Evolutionary conservation across 2,888 invertebrate genomes (phyloP).

Genomic region (Lissocephala sabroskyi): DNA sequence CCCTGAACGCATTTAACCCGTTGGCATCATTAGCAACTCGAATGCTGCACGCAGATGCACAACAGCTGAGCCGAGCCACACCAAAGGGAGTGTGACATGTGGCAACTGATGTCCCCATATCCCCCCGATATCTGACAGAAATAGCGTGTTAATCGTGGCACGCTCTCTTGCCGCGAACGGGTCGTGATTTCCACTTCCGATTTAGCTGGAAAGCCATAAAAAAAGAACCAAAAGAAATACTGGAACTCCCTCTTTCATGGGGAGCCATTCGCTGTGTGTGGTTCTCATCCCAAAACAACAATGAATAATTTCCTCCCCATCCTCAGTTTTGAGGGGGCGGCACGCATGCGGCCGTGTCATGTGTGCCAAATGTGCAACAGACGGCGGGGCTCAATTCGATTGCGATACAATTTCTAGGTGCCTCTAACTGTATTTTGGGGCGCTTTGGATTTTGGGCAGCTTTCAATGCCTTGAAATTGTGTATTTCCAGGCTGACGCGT

Average conservation of each 20-base stretch:
- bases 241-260: background rate
- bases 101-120: conserved; percentile 20
- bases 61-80: conserved; percentile 33
- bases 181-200: conserved; percentile 57
- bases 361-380: conserved; percentile 58
- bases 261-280: background rate
- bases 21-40: conserved; percentile 60
- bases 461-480: background rate
- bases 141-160: conserved; percentile 66
- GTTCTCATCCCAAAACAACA: conserved; percentile 11
- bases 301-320: conserved; percentile 13
- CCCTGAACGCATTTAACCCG: conserved; percentile 57
- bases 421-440: conserved; percentile 1
- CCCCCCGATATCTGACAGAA: conserved; percentile 36
- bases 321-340: no score
- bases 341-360: conserved; percentile 58
- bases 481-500: conserved; percentile 28
- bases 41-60: conserved; percentile 10
- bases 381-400: conserved; percentile 56
- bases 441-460: background rate
- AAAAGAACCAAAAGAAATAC: conserved; percentile 5
- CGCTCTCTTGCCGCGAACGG: conserved; percentile 30
- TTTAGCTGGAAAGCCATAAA: conserved; percentile 54
- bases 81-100: conserved; percentile 43
- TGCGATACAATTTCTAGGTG: conserved; percentile 42